Evolutionary conservation across 2,113 vertebrate genomes (phyloP).

Genomic region (Empidonax alnorum): DNA sequence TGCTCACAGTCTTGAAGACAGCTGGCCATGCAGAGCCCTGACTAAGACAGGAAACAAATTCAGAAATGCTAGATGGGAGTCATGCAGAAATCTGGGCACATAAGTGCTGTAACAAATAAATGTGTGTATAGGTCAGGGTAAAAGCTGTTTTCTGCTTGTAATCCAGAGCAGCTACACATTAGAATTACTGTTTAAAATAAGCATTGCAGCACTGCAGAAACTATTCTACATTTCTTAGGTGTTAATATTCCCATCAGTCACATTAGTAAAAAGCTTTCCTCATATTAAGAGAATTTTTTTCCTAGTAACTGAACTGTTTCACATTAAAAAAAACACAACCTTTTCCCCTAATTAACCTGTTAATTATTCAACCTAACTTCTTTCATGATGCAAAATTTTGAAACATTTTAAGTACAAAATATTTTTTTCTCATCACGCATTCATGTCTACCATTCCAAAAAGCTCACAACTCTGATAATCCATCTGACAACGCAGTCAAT

Average conservation of each 20-base stretch:
- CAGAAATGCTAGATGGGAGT: background rate
- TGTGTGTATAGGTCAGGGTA: background rate
- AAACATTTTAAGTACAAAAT: background rate
- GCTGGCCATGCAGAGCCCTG: constrained; percentile 31
- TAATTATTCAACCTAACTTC: constrained; percentile 34
- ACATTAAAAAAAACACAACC: background rate
- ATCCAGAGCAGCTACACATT: constrained; percentile 38
- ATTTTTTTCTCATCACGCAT: constrained; percentile 32
- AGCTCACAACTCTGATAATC: constrained; percentile 53
- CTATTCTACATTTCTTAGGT: background rate
- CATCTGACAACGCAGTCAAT: constrained; percentile 53
- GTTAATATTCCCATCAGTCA: background rate
- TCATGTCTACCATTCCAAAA: constrained; percentile 42
- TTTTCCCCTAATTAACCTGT: background rate
- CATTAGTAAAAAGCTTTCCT: background rate
- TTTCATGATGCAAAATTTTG: constrained; percentile 28
- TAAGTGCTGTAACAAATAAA: background rate
- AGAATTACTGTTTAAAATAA: constrained; percentile 10
- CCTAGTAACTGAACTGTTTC: background rate
- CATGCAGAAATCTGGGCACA: background rate
- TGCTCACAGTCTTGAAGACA: background rate
- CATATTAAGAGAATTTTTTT: background rate
- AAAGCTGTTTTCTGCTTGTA: constrained; percentile 27
- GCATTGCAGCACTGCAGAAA: background rate
- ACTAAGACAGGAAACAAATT: background rate